Base-by-base conservation (phyloP, 2,113 vertebrate species). In the Callospermophilus lateralis region DNA sequence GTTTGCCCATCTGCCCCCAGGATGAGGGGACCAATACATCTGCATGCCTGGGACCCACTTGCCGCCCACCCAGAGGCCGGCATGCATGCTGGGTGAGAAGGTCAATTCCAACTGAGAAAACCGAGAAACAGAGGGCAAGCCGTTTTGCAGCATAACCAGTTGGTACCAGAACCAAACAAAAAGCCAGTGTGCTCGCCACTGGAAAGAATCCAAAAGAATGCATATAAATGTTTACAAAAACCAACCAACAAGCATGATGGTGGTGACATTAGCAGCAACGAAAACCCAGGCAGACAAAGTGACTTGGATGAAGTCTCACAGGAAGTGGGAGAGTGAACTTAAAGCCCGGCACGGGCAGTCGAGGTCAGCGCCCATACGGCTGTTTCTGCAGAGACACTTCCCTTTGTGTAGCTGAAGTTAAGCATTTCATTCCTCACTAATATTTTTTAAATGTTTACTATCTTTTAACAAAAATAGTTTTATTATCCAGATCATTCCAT, bases 381-480 rank as follows among this genome's bases (percentile, higher is more conserved):
- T 88, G 12, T 68, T 88, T 94, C 24, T n/a, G 37, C 15, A 86
- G 63, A 28, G 15, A 15, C 37, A 12, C 67, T 81, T 94, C 37
- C 39, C 51, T 65, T 61, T 32, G 16, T 65, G 58, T 26, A 45
- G 37, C 42, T 77, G 39, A 88, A 73, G 30, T 70, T 86, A 94
- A 39, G 9, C 70, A 51, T 89, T 89, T 83, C 83, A 93, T 17
- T 67, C 37, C 17, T 45, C 78, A 61, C 11, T 68, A 37, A 72
- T 79, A 51, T 8, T 37, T 86, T 86, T 55, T 32, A 61, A 93
- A 39, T 55, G 76, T 67, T 95, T 58, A 63, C 55, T 88, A 3
- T 73, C 42, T 81, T 95, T 42, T 55, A 92, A 80, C 63, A 87
- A 80, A 94, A 89, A 70, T 63, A 80, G 58, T 90, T 80, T 73